phyloP scores from a whole-genome alignment of 1,140 invertebrate genomes.

The Cherax destructor region DNA sequence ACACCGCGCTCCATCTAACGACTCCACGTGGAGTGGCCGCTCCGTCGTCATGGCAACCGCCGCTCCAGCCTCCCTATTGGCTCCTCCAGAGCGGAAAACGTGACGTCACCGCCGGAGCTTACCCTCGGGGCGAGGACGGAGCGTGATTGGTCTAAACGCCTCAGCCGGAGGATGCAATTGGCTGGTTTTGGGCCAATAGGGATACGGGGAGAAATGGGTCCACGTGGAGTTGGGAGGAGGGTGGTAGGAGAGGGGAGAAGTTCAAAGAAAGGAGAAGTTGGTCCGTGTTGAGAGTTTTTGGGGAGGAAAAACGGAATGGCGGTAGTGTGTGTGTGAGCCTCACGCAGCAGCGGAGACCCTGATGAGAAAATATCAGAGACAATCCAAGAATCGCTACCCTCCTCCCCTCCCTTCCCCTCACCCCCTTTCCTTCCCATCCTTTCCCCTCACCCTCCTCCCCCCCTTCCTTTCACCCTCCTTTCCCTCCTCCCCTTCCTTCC shows the following conservation, averaged over 20 bases:
- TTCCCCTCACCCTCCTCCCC: not conserved
- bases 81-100: not conserved
- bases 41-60: not conserved
- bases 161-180: not conserved
- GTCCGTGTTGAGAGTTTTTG: not conserved
- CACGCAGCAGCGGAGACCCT: not conserved
- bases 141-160: not conserved
- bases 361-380: not conserved
- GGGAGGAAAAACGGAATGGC: not conserved
- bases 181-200: not conserved
- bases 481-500: not conserved
- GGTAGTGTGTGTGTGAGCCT: not conserved
- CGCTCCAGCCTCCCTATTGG: not conserved
- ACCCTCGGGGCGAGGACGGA: too few relatives aligned
- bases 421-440: too few relatives aligned
- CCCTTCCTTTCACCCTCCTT: not conserved
- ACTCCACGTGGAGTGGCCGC: conserved; percentile 25
- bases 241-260: not conserved
- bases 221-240: not conserved
- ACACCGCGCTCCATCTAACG: conserved; percentile 29
- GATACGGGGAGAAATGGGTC: not conserved
- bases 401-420: not conserved
- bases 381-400: not conserved
- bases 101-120: not conserved
- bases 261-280: not conserved